Evolutionary conservation across 2,888 invertebrate species (phyloP).

Genomic region (Urechis unicinctus): DNA sequence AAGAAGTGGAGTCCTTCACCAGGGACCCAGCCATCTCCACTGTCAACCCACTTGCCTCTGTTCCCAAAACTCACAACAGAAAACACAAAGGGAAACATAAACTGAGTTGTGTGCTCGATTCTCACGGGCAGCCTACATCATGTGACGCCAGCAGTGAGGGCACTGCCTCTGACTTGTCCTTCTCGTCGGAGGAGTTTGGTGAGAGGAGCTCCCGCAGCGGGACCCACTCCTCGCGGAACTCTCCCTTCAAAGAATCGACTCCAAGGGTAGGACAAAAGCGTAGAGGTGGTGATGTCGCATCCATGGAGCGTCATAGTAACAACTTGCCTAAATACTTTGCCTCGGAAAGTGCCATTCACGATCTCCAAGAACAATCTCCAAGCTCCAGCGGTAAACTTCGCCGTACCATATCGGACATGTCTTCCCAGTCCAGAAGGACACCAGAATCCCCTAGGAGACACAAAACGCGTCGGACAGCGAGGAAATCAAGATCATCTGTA

Average conservation of each 20-base stretch:
- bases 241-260: constrained; percentile 6
- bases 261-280: not conserved
- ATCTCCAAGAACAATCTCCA: too few relatives aligned
- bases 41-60: too few relatives aligned
- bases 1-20: not conserved
- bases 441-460: constrained; percentile 3
- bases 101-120: not conserved
- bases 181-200: not conserved
- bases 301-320: too few relatives aligned
- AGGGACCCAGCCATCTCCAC: not conserved
- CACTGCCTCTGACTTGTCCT: not conserved
- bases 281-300: too few relatives aligned
- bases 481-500: not conserved
- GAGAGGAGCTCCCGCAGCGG: not conserved
- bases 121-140: constrained; percentile 5
- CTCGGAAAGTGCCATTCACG: constrained; percentile 13
- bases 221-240: not conserved
- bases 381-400: constrained; percentile 9
- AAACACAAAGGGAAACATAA: too few relatives aligned
- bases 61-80: too few relatives aligned
- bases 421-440: constrained; percentile 3
- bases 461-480: not conserved
- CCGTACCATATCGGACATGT: constrained; percentile 5
- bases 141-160: constrained; percentile 15
- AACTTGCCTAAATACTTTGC: constrained; percentile 55